Evolutionary conservation across 1,140 invertebrate species (phyloP).

Genomic region (Magallana angulata): DNA sequence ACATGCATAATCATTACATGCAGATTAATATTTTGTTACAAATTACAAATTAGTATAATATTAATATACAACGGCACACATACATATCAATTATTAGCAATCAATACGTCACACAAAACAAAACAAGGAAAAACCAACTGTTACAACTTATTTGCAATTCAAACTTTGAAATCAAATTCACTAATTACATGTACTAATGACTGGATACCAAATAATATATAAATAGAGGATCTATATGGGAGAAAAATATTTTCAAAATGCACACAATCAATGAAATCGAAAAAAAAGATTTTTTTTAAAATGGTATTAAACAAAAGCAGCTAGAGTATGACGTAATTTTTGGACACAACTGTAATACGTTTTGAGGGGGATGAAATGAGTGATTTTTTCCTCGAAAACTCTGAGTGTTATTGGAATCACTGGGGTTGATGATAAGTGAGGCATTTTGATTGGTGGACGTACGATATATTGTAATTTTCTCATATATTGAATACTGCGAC

Average conservation of each 20-base stretch:
- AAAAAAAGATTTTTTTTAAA: background rate
- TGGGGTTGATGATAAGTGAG: conserved; percentile 7
- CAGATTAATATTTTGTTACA: no score
- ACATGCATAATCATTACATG: no score
- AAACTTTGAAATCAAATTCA: no score
- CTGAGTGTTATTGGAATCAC: conserved; percentile 26
- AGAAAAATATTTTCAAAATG: background rate
- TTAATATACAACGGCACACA: no score
- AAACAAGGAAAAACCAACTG: no score
- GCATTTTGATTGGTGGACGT: conserved; percentile 26
- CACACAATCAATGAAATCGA: background rate
- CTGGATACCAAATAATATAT: background rate
- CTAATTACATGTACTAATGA: no score
- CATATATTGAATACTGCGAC: conserved; percentile 30
- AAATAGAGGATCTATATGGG: background rate
- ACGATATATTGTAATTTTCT: conserved; percentile 18
- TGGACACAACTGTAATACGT: background rate
- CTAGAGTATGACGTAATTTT: background rate
- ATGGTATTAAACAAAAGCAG: background rate
- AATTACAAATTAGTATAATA: no score
- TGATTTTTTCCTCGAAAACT: conserved; percentile 26
- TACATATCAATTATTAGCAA: no score
- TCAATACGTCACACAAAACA: no score
- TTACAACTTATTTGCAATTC: no score
- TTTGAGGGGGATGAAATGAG: conserved; percentile 7